A percentile compares a stretch with the other conserved stretches of the same genome.
Conservation (phyloP, 1,140 invertebrate species). For the Penaeus japonicus region DNA sequence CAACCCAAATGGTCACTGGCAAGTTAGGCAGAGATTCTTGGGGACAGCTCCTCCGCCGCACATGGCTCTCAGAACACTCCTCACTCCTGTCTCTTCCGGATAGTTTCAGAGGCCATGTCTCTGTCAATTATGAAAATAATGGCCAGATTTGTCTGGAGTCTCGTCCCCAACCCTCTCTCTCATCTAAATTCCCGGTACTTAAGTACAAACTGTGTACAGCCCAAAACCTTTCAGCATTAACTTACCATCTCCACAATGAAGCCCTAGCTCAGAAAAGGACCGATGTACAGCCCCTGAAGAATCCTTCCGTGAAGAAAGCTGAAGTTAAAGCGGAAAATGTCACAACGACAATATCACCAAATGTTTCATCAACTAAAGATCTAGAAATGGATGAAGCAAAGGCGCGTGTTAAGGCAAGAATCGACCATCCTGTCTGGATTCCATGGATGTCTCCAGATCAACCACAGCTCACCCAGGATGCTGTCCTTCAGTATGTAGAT, state of each 20-base stretch:
- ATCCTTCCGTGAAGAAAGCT: not conserved
- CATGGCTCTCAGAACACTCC: constrained; percentile 45
- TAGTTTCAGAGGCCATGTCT: constrained; percentile 22
- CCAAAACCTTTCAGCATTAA: constrained; percentile 21
- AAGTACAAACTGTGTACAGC: constrained; percentile 43
- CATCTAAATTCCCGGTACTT: not conserved
- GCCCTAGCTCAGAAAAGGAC: constrained; percentile 17
- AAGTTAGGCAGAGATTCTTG: constrained; percentile 36
- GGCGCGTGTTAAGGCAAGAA: constrained; percentile 28
- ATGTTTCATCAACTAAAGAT: not conserved
- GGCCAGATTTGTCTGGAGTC: constrained; percentile 32
- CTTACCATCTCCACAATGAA: constrained; percentile 13
- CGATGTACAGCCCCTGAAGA: not conserved
- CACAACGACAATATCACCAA: not conserved
- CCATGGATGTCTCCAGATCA: constrained; percentile 35
- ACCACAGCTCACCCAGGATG: constrained; percentile 28
- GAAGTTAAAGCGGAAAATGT: not conserved
- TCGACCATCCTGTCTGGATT: constrained; percentile 47
- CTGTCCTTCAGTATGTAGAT: constrained; percentile 38
- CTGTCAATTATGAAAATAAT: constrained; percentile 36
- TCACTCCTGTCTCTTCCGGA: constrained; percentile 38
- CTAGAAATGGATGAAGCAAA: not conserved
- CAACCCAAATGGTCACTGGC: constrained; percentile 38
- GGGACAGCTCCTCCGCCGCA: constrained; percentile 45
- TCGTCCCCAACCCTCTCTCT: not conserved